Base-by-base conservation (phyloP, 2,888 invertebrate genomes). In the Idaea straminata region DNA sequence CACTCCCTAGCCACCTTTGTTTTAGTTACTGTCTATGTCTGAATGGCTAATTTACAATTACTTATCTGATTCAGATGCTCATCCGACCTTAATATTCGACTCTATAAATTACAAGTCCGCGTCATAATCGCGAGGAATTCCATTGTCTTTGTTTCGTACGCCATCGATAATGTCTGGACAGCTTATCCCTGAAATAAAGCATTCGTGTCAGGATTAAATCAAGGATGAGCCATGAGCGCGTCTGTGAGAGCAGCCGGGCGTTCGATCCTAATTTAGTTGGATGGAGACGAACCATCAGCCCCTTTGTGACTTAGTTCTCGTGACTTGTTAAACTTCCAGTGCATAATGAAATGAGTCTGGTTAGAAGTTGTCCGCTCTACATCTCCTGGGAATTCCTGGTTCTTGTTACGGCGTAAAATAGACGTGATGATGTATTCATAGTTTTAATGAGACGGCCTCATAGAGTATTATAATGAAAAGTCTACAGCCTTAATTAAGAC, bases 41-140 rank as follows among this genome's bases (percentile, higher is more conserved):
- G 84, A 89, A 91, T 88, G 74, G 84, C 82, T 88, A 89, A 90
- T 89, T 88, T 86, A 87, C 85, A 83, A 83, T 83, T 74, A 85
- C 82, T 86, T 88, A 91, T 91, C 89, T 87, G 89, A 90, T 90
- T 85, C 86, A 83, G 85, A 84, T 89, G 89, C 86, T 88, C 86
- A 86, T 80, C 82, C 84, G 85, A 89, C 88, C 88, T 87, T 83
- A 87, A 88, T 89, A 86, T 89, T 87, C 82, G 79, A 84, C 84
- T 83, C 83, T 83, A 87, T 87, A 86, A 87, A 88, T 83, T 85
- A 79, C 74, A 72, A 77, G 74, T 73, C 77, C 77, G 80, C 85
- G 83, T 88, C 84, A 87, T 84, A 78, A 75, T 76, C 71, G 74
- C 80, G 74, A 66, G 81, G 83, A 76, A 86, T 83, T 76, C 86